These are phyloP conservation scores for Ennomos erosarius DNA, from an alignment of 2,888 invertebrate species.

Conservation along the genomic window DNA sequence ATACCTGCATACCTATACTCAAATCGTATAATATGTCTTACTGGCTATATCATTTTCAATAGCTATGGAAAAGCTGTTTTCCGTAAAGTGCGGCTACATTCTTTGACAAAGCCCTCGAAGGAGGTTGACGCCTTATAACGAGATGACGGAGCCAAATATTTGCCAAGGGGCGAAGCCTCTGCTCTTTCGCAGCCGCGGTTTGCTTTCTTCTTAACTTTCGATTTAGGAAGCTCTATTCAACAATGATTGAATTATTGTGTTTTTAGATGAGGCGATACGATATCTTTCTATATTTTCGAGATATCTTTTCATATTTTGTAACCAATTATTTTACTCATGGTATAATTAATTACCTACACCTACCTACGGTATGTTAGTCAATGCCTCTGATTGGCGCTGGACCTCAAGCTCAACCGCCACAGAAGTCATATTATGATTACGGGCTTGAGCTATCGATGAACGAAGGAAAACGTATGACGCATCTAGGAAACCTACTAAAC, in stretches of 20 bases:
- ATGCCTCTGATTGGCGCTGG: no score
- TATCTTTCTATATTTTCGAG: not conserved
- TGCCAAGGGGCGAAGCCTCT: slow-evolving; percentile 45
- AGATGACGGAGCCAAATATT: slow-evolving; percentile 63
- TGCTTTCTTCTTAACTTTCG: slow-evolving; percentile 44
- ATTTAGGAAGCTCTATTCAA: slow-evolving; percentile 35
- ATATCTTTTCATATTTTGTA: no score
- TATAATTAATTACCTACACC: no score
- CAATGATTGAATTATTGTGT: slow-evolving; percentile 39
- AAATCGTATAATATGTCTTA: not conserved
- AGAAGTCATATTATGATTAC: no score
- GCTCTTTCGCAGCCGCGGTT: slow-evolving; percentile 38
- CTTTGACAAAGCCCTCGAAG: slow-evolving; percentile 39
- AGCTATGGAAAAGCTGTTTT: slow-evolving; percentile 10
- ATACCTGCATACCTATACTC: no score
- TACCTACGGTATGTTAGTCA: no score
- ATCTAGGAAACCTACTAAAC: no score
- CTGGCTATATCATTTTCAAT: slow-evolving; percentile 4
- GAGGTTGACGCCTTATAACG: slow-evolving; percentile 61
- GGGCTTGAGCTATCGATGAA: no score
- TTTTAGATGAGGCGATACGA: slow-evolving; percentile 32
- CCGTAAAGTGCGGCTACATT: slow-evolving; percentile 36
- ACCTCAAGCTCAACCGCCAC: no score
- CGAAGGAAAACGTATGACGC: no score
- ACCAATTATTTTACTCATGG: no score